A percentile compares a stretch with the other conserved stretches of the same genome.
phyloP scores from a whole-genome alignment of 2,888 invertebrate genomes.

The Eulithis prunata region DNA sequence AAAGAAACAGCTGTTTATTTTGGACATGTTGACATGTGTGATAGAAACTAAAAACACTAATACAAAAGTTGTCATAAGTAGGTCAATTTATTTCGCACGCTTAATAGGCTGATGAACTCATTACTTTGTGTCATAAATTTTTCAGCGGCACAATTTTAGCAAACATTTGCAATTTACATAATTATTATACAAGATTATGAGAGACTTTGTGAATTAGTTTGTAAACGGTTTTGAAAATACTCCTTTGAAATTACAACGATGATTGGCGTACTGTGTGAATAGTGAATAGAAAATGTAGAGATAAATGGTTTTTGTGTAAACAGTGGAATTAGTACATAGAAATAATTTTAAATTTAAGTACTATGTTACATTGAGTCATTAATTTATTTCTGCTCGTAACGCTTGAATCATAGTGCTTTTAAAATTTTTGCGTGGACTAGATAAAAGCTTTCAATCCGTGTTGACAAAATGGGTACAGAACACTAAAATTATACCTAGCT shows the following conservation, averaged over 20 bases:
- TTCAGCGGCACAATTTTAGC: conserved; percentile 25
- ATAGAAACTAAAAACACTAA: background rate
- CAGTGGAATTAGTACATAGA: background rate
- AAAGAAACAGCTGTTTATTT: no score
- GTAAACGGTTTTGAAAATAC: conserved; percentile 14
- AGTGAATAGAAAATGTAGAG: background rate
- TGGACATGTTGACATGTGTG: no score
- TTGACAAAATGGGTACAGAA: background rate
- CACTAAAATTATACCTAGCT: background rate
- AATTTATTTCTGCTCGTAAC: no score
- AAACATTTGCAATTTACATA: conserved; percentile 21
- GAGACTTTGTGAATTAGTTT: conserved; percentile 12
- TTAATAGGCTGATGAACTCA: conserved; percentile 20
- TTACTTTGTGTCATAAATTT: conserved; percentile 23
- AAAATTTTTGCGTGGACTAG: background rate
- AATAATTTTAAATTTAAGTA: background rate
- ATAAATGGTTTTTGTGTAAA: conserved; percentile 2
- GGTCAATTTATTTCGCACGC: conserved; percentile 15
- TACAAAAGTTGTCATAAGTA: background rate
- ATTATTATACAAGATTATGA: conserved; percentile 4
- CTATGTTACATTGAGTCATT: no score
- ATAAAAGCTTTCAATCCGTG: conserved; percentile 1
- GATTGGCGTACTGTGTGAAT: conserved; percentile 1
- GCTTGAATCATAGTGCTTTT: background rate
- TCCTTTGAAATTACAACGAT: conserved; percentile 5